phyloP scores from a whole-genome alignment of 1,140 invertebrate species.

The Hesperophylax magnus region DNA sequence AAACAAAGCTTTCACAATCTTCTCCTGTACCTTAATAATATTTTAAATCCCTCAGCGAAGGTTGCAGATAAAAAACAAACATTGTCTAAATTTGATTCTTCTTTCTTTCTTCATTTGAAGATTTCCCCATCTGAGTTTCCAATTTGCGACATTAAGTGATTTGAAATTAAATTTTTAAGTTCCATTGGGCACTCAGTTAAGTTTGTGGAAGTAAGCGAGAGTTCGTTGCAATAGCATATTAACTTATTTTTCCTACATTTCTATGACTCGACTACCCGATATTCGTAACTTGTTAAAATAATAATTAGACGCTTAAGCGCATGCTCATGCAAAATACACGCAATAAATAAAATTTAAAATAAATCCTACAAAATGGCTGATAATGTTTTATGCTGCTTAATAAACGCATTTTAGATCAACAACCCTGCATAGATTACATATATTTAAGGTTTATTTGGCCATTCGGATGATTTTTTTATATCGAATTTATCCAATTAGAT shows the following conservation, averaged over 20 bases:
- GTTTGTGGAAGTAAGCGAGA: slow-evolving; percentile 18
- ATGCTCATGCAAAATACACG: too few species aligned
- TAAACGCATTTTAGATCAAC: too few species aligned
- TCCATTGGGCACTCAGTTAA: slow-evolving; percentile 40
- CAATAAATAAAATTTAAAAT: too few species aligned
- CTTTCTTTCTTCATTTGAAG: slow-evolving; percentile 40
- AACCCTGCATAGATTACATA: too few species aligned
- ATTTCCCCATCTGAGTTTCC: slow-evolving; percentile 35
- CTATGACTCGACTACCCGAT: not conserved
- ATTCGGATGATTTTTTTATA: too few species aligned
- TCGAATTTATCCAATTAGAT: too few species aligned
- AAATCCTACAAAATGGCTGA: too few species aligned
- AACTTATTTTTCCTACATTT: slow-evolving; percentile 37
- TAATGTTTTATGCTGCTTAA: too few species aligned
- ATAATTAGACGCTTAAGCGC: not conserved
- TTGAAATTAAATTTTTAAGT: slow-evolving; percentile 45
- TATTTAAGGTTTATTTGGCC: too few species aligned
- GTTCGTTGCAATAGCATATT: slow-evolving; percentile 42
- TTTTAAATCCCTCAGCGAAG: slow-evolving; percentile 3
- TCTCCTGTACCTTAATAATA: too few species aligned
- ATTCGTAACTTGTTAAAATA: not conserved
- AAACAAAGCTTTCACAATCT: too few species aligned
- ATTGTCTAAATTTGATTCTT: slow-evolving; percentile 45
- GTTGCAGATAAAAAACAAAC: slow-evolving; percentile 37
- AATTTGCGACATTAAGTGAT: slow-evolving; percentile 49